Conservation (phyloP, 2,113 vertebrate species). For the Odocoileus virginianus region DNA sequence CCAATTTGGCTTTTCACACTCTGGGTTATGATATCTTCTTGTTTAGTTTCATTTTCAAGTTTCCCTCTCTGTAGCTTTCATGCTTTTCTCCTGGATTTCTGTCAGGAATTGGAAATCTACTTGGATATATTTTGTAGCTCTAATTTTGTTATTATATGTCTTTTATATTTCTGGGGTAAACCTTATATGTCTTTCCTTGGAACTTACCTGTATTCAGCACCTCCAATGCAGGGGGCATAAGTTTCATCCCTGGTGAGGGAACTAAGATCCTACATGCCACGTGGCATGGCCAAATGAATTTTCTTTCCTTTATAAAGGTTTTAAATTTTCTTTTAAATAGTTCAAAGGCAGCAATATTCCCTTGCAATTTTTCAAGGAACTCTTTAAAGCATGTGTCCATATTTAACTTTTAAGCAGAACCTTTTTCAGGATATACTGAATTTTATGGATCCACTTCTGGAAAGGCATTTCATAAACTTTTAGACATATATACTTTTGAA, state of each 20-base stretch:
- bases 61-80: neutral
- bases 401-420: neutral
- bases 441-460: neutral
- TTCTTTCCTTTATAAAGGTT: neutral
- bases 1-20: neutral
- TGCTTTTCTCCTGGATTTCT: neutral
- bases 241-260: neutral
- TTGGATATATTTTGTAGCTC: neutral
- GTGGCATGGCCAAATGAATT: neutral
- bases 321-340: neutral
- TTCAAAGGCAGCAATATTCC: neutral
- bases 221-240: neutral
- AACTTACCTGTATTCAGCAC: neutral
- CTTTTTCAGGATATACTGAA: neutral
- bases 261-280: neutral
- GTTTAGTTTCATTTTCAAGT: neutral
- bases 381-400: neutral
- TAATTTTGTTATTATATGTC: neutral
- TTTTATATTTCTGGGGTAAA: neutral
- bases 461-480: neutral
- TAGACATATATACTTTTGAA: neutral
- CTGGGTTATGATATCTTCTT: neutral
- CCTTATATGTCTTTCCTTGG: neutral
- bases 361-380: neutral
- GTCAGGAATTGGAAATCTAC: neutral